Base-by-base conservation (phyloP, 1,140 invertebrate genomes). In the Lordiphosa clarofinis region DNA sequence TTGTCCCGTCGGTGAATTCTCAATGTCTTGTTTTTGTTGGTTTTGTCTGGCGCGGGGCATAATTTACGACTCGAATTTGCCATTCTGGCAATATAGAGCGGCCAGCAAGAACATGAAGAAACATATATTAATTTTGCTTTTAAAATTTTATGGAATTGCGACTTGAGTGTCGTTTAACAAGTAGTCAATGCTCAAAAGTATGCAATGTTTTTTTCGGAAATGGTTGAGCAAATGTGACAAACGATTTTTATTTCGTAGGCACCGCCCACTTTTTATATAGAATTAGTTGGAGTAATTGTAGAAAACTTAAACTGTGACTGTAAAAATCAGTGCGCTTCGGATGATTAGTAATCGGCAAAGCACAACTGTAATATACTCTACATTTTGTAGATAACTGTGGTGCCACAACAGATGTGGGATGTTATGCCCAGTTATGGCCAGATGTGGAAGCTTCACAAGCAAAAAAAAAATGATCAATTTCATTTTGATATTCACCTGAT, bases 21-120 rank as follows among this genome's bases (percentile, higher is more conserved):
- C 24, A 60, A 24, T 38, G 63, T 38, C 24, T 36, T 54, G 42
- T 49, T 39, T 12, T 40, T 56, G 24, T 39, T 50, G 12, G 60
- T 59, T 15, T 48, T 53, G 50, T 28, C 54, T 47, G 43, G 43
- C 54, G 36, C 54, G 47, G 56, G 59, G 48, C 60, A 43, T 79
- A 62, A 79, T 79, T 79, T 79, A 79, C 70, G 64, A 56, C 24
- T 52, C 65, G 57, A 75, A 74, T 81, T 79, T 79, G 74, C 74
- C 70, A 50, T 70, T 53, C 66, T 68, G 60, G 64, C 64, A 68
- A 68, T 67, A 67, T 67, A 19, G 56, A 65, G 7, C 28, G 46
- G 50, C 49, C 38, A 33, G 11, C 65, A 60, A 60, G 15, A 15
- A 15, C 15, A 15, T 15, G 15, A 15, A 15, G 15, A 12, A 12